Evolutionary conservation across 2,888 invertebrate species (phyloP).

Genomic region (Pinctada fucata): DNA sequence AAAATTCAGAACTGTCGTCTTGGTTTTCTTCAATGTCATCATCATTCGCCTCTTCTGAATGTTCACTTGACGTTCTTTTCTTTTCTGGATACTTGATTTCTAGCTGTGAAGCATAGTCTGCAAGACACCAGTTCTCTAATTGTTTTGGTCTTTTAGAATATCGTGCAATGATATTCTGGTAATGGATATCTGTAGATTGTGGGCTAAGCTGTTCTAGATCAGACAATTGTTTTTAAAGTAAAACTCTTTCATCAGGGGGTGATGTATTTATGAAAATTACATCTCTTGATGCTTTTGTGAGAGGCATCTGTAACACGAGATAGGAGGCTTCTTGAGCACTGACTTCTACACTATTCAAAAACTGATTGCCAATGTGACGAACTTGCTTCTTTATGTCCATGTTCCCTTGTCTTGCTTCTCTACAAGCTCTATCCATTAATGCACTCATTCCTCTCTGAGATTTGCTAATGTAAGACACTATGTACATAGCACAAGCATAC

Average conservation of each 20-base stretch:
- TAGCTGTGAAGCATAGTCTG: conserved; percentile 3
- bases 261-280: conserved; percentile 15
- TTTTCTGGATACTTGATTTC: background rate
- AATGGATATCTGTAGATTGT: conserved; percentile 15
- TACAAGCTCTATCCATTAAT: conserved; percentile 42
- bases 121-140: conserved; percentile 7
- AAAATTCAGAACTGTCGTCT: background rate
- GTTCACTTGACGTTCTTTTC: background rate
- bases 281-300: too few species aligned
- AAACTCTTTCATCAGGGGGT: conserved; percentile 49
- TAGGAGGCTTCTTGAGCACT: too few species aligned
- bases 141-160: too few species aligned
- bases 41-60: background rate
- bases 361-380: too few species aligned
- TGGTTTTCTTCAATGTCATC: conserved; percentile 6
- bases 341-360: too few species aligned
- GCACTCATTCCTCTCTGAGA: conserved; percentile 50
- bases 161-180: too few species aligned
- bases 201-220: conserved; percentile 9
- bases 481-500: too few species aligned
- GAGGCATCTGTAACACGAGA: too few species aligned
- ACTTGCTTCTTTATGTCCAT: too few species aligned
- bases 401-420: too few species aligned
- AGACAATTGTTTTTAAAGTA: conserved; percentile 52
- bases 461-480: conserved; percentile 39